Base-by-base conservation (phyloP, 2,888 invertebrate genomes). In the Synanthedon formicaeformis region DNA sequence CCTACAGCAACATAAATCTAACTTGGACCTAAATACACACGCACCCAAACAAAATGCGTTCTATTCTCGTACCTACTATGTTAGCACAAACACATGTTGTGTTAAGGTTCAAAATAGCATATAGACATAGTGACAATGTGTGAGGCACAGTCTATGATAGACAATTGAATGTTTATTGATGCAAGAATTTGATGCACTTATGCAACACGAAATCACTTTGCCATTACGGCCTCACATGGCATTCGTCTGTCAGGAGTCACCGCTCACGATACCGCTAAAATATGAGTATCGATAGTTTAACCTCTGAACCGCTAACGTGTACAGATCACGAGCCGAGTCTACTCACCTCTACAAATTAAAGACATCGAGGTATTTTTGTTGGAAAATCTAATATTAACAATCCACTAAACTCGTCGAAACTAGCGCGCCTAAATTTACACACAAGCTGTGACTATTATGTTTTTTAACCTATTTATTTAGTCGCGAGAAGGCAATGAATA, bases 331-430 rank as follows among this genome's bases (percentile, higher is more conserved):
- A 23, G 10, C 10, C 10, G 34, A 34, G 34, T 34, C 56, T 62
- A 83, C 86, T 86, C 69, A 87, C 86, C 86, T 82, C 86, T 83
- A 66, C 85, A 85, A 61, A 87, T 78, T 27, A 87, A 71, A 74
- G 86, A 84, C 86, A 87, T 87, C 64, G 67, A 63, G 70, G 65
- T 67, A 63, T 60, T 60, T 64, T 62, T 70, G 66, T 69, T 62
- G 60, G 69, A 67, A 58, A 55, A 59, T 60, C 54, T 61, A 58
- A 59, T 63, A 60, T 65, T 10, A 55, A 52, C 52, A 53, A 54
- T 58, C 10, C 23, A 13, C 55, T 57, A 56, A 50, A 56, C 53
- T 54, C 52, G 57, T 50, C 59, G 34, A 58, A 59, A 66, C 83
- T 86, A 87, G 83, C 85, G 75, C 64, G 64, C 66, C 81, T 83